Evolutionary conservation across 2,888 invertebrate species (phyloP), one percentile per base, ranked within the genome.

Genomic region (Lycocerus yunnanus): DNA sequence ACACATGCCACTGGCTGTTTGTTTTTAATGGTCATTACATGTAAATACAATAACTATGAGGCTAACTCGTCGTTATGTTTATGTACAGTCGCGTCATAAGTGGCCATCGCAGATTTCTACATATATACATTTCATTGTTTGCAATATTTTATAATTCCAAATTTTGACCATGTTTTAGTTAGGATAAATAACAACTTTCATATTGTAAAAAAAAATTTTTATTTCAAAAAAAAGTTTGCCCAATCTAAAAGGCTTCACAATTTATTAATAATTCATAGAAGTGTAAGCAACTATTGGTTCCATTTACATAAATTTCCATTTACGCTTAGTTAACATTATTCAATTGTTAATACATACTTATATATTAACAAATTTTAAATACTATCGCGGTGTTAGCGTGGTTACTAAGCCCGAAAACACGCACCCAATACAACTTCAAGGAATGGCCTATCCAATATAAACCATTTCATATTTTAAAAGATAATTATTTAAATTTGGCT

Each of bases 1-100:
- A 87, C 88, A 86, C 86, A 88, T 89, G 88, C 88, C 84, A 84
- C 83, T 84, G 84, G 83, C 86, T 82, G 82, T 81, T 82, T 81
- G 83, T 83, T 82, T 80, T 82, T 84, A 85, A 85, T 85, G 84
- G 84, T 83, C 82, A 84, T 84, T 83, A 83, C 85, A 85, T 85
- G 85, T 85, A 85, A 85, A 85, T 84, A 84, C 82, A 83, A 83
- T 82, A 84, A 84, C 83, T 82, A 84, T 83, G 83, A 82, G 78
- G 75, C 79, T 80, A 78, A 78, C 73, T 78, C 75, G 78, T 79
- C 77, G 77, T 77, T 74, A 75, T 77, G 73, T 63, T 63, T 75
- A 20, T 67, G 79, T 80, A 80, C 80, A 80, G 78, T 71, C 73
- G 59, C 72, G 18, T 76, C 73, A 78, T 76, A 78, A 78, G 73